Percentiles rank a stretch among this genome's conserved stretches.
Evolutionary conservation across 1,140 invertebrate genomes (phyloP).

Genomic region (Drosophila auraria): DNA sequence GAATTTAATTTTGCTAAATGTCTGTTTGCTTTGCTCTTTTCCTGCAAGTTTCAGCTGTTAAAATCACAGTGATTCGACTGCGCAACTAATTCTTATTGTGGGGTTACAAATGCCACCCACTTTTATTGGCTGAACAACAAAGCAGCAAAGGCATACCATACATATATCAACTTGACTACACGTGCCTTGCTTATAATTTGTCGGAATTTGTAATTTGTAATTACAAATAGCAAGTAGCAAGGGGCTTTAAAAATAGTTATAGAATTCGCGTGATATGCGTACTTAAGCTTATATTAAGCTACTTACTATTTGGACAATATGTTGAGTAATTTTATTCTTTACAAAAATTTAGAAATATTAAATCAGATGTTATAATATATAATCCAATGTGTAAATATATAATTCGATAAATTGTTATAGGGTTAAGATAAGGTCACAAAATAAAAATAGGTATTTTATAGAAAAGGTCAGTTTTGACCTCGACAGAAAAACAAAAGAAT

Average conservation of each 20-base stretch:
- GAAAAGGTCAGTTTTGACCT: too few relatives aligned
- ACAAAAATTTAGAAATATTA: neutral
- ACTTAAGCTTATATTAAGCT: neutral
- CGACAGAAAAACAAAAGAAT: too few relatives aligned
- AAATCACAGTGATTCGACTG: slow-evolving; percentile 12
- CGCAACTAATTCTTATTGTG: slow-evolving; percentile 10
- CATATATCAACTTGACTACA: slow-evolving; percentile 15
- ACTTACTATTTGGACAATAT: neutral
- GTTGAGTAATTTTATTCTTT: neutral
- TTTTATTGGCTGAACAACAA: slow-evolving; percentile 12
- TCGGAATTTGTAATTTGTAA: slow-evolving; percentile 21
- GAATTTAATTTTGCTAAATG: slow-evolving; percentile 56
- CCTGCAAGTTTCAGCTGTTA: slow-evolving; percentile 2
- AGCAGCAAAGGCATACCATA: neutral
- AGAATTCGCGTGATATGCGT: neutral
- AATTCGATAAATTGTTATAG: neutral
- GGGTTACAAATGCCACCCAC: slow-evolving; percentile 3
- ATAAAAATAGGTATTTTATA: too few relatives aligned
- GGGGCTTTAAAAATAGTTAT: neutral
- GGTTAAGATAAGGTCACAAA: too few relatives aligned
- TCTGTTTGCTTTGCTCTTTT: slow-evolving; percentile 15
- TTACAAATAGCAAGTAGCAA: slow-evolving; percentile 1
- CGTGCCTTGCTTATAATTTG: slow-evolving; percentile 24
- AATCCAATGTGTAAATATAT: neutral
- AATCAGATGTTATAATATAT: neutral